Conservation (phyloP, 2,888 invertebrate species). For the Leuctra nigra region DNA sequence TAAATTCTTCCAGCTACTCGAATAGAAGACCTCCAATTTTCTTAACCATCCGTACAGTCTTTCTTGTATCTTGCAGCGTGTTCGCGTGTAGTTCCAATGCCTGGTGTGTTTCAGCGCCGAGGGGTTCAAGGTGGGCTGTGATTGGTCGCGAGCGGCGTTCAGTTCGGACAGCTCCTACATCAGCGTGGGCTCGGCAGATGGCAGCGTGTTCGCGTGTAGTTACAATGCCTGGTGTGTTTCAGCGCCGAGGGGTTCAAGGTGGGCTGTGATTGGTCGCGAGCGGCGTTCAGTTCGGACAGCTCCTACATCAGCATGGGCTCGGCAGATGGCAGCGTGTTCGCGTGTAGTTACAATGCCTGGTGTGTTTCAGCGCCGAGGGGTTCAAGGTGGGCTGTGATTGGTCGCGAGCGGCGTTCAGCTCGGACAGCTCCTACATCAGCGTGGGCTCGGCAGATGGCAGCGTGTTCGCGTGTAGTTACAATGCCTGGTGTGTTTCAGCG, state of each 20-base stretch:
- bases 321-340: conserved; percentile 81
- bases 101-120: conserved; percentile 79
- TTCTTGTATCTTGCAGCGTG: too few species aligned
- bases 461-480: too few species aligned
- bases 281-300: conserved; percentile 86
- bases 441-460: conserved; percentile 91
- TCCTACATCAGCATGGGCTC: conserved; percentile 88
- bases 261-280: conserved; percentile 90
- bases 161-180: conserved; percentile 86
- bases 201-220: too few species aligned
- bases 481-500: conserved; percentile 67
- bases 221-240: too few species aligned
- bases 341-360: too few species aligned
- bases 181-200: conserved; percentile 88
- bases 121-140: conserved; percentile 91
- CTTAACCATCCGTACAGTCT: too few species aligned
- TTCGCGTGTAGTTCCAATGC: too few species aligned
- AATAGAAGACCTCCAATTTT: too few species aligned
- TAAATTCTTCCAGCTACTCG: too few species aligned
- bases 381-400: conserved; percentile 96
- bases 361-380: conserved; percentile 76
- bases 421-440: conserved; percentile 79
- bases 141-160: conserved; percentile 89
- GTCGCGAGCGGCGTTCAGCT: conserved; percentile 87
- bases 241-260: conserved; percentile 95